Evolutionary conservation across 2,113 vertebrate species (phyloP).

Genomic region (Hydrochoerus hydrochaeris): DNA sequence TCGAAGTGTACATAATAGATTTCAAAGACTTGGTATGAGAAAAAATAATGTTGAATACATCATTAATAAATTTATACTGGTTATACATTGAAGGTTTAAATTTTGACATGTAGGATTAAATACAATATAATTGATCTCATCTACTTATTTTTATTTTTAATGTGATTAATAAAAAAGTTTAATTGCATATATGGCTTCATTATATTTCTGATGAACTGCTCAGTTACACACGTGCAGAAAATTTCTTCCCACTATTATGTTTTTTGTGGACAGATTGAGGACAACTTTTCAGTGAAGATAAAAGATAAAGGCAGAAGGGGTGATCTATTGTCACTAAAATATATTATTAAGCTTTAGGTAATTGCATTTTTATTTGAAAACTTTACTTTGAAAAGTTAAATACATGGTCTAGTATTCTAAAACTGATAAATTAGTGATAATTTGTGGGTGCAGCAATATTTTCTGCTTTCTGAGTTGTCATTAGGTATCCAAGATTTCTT

Average conservation of each 20-base stretch:
- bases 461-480: background rate
- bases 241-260: background rate
- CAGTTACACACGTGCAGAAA: background rate
- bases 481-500: background rate
- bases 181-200: background rate
- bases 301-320: background rate
- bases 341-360: conserved; percentile 14
- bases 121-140: background rate
- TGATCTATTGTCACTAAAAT: background rate
- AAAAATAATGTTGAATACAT: background rate
- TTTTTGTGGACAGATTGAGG: background rate
- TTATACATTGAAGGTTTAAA: background rate
- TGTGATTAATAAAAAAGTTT: background rate
- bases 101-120: conserved; percentile 14
- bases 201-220: background rate
- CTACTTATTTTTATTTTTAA: conserved; percentile 1
- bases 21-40: conserved; percentile 37
- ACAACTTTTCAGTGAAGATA: background rate
- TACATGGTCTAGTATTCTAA: background rate
- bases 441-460: background rate
- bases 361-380: conserved; percentile 49
- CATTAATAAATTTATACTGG: background rate
- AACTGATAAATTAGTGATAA: background rate
- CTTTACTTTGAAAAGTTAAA: conserved; percentile 48
- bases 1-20: background rate